These are phyloP conservation scores for Cryptosula pallasiana DNA, from an alignment of 2,888 invertebrate genomes.

Conservation along the genomic window DNA sequence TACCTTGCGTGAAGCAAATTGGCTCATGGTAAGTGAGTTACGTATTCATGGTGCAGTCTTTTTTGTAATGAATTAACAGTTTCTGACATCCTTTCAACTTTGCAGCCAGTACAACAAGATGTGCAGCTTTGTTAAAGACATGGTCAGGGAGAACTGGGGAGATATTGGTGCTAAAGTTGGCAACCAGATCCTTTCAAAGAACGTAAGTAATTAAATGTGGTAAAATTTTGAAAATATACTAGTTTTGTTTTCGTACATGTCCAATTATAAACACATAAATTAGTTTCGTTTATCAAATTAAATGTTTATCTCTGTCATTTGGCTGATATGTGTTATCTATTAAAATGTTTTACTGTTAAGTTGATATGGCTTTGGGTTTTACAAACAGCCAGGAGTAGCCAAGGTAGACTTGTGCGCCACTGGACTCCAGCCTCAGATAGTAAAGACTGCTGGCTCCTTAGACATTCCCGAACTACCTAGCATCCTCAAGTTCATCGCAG, in stretches of 20 bases:
- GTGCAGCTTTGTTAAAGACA: slow-evolving; percentile 19
- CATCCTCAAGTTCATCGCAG: background rate
- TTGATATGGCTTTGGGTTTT: no score
- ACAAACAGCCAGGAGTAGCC: no score
- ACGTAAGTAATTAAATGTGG: background rate
- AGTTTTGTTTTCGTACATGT: no score
- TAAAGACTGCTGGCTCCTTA: background rate
- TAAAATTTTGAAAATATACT: no score
- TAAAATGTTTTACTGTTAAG: no score
- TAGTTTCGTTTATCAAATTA: no score
- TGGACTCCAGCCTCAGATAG: background rate
- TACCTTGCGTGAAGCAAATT: slow-evolving; percentile 18
- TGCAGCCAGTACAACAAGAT: background rate
- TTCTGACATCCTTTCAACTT: background rate
- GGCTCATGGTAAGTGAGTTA: slow-evolving; percentile 11
- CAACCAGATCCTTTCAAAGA: background rate
- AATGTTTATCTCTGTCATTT: no score
- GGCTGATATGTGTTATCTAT: no score
- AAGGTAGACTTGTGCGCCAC: background rate
- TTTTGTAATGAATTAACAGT: background rate
- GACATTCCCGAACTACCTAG: background rate
- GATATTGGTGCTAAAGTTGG: background rate
- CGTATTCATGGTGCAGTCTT: background rate
- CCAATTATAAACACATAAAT: no score
- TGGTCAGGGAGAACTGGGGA: slow-evolving; percentile 3